Evolutionary conservation across 2,888 invertebrate species (phyloP), one percentile per base, ranked within the genome.

Genomic region (Uloborus plumipes): DNA sequence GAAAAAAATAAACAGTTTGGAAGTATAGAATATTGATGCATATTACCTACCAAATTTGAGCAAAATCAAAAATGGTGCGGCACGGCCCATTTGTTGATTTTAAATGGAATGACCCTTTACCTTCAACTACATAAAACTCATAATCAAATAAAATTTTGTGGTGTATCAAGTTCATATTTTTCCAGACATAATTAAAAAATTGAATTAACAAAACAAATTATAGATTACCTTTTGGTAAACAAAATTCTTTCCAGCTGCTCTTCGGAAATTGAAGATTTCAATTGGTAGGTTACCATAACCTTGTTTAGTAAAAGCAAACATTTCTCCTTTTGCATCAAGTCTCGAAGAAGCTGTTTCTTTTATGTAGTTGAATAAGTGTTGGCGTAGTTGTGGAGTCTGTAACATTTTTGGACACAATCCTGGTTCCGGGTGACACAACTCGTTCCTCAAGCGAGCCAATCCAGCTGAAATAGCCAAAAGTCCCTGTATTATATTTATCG

Each of bases 271-370:
- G 65, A 88, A 86, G 51, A 89, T 88, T 77, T 89, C 88, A 62
- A 89, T 88, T 2, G 89, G 88, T 47, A 88, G 87, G 85, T 89
- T 88, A 49, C 89, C 89, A 84, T 88, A 89, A 20, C 89, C 89
- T 65, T 88, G 86, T 6, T 86, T 85, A 0, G 88, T 89, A 85
- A 89, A 89, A 50, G 87, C 86, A 86, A 90, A 90, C 53, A 86
- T 87, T 79, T 88, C 88, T 6, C 87, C 86, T 14, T 87, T 87
- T n/a, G 87, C 86, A 26, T 87, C 87, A 20, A 87, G 86, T 22
- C 86, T 85, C 9, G 87, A 86, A 2, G 87, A 86, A 47, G 86
- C 86, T 0, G 88, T 87, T 79, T 86, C 86, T 50, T 85, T 85
- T 7, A 88, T 83, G 47, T 87, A 87, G 26, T 85, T 85, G 75